Evolutionary conservation across 2,113 vertebrate species (phyloP).

Genomic region (Phalacrocorax brasilianus): DNA sequence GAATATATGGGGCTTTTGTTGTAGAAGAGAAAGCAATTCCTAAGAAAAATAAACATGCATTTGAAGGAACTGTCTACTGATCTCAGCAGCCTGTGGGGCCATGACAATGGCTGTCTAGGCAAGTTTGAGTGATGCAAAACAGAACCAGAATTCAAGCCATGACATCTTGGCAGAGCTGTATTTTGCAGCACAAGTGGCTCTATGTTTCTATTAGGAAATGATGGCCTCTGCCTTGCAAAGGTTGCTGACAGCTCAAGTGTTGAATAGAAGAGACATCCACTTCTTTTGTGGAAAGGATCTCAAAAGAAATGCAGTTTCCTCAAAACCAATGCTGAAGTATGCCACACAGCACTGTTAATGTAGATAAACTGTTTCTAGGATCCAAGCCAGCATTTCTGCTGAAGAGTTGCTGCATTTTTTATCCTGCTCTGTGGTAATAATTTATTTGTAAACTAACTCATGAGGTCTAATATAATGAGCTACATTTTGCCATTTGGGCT

Average conservation of each 20-base stretch:
- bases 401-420: not conserved
- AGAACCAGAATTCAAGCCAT: not conserved
- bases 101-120: rapidly evolving
- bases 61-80: not conserved
- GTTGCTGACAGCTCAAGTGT: not conserved
- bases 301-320: not conserved
- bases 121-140: not conserved
- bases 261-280: not conserved
- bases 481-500: not conserved
- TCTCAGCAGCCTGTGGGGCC: not conserved
- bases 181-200: not conserved
- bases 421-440: not conserved
- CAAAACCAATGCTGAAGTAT: not conserved
- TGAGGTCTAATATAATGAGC: not conserved
- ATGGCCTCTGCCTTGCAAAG: not conserved
- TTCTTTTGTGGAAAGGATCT: not conserved
- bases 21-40: not conserved
- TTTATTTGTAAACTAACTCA: not conserved
- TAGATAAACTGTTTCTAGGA: not conserved
- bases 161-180: not conserved
- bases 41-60: not conserved
- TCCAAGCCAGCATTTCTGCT: not conserved
- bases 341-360: not conserved
- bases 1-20: not conserved
- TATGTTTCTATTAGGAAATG: not conserved